A percentile compares a stretch with the other conserved stretches of the same genome.
phyloP scores from a whole-genome alignment of 2,797 vertebrate genomes.

The Psittacula derbiana region DNA sequence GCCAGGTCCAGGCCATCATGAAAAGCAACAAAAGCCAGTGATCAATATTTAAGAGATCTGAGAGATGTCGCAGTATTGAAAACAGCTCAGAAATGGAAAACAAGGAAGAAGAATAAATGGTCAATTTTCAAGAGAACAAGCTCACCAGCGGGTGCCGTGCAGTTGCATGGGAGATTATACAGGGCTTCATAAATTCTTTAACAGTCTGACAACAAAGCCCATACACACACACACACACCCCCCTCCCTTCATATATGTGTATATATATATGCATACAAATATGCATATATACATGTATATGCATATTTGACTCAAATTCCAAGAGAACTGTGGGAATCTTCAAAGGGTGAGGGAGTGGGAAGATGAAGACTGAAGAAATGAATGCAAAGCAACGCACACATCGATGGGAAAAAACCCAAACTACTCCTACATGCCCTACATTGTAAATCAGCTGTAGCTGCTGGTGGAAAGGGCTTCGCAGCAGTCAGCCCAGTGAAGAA shows the following conservation, averaged over 20 bases:
- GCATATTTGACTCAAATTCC: background rate
- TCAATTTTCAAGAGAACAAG: background rate
- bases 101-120: background rate
- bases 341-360: background rate
- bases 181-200: background rate
- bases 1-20: background rate
- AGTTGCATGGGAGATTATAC: background rate
- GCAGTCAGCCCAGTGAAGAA: background rate
- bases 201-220: background rate
- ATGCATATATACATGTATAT: accelerated
- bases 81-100: background rate
- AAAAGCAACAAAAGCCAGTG: background rate
- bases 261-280: background rate
- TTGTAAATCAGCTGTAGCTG: background rate
- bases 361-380: background rate
- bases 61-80: background rate
- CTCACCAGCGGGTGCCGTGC: background rate
- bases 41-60: background rate
- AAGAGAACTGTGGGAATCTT: background rate
- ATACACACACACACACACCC: background rate
- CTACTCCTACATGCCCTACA: background rate
- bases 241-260: background rate
- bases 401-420: background rate
- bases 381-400: background rate
- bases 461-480: background rate